A percentile compares a stretch with the other conserved stretches of the same genome.
These are phyloP conservation scores for Anastatus disparis DNA, from an alignment of 1,140 invertebrate species.

Conservation along the genomic window DNA sequence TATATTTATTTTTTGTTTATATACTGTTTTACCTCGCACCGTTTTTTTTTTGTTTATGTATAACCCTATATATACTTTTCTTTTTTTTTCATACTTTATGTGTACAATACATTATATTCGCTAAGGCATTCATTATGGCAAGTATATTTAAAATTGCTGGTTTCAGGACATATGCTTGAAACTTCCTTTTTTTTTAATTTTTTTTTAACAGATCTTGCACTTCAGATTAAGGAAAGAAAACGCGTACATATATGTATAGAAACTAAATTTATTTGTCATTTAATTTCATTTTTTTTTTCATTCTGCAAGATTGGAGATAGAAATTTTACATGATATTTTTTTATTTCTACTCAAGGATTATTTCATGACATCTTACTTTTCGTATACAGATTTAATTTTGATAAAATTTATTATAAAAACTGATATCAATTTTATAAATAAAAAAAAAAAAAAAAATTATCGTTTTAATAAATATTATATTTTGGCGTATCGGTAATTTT, in stretches of 20 bases:
- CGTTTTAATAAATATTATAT: no score
- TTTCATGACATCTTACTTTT: no score
- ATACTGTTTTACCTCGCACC: conserved; percentile 22
- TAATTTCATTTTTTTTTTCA: no score
- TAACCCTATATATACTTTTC: conserved; percentile 44
- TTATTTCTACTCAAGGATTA: no score
- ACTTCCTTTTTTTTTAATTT: conserved; percentile 1
- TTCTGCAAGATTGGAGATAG: no score
- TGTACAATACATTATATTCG: conserved; percentile 52
- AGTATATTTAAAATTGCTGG: conserved; percentile 48
- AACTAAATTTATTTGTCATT: neutral
- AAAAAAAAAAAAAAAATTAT: no score
- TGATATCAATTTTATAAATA: no score
- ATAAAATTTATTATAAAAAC: no score
- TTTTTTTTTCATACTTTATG: conserved; percentile 50
- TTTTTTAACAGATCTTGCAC: neutral
- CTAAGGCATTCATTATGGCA: conserved; percentile 61
- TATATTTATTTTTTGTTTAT: conserved; percentile 39
- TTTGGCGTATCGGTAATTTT: no score
- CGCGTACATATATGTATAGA: neutral
- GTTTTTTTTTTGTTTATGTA: conserved; percentile 38
- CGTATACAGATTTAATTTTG: no score
- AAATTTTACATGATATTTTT: no score
- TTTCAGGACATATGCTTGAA: conserved; percentile 44
- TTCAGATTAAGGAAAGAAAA: neutral